These are phyloP conservation scores for Dinoponera quadriceps DNA, from an alignment of 1,140 invertebrate species.

Conservation along the genomic window DNA sequence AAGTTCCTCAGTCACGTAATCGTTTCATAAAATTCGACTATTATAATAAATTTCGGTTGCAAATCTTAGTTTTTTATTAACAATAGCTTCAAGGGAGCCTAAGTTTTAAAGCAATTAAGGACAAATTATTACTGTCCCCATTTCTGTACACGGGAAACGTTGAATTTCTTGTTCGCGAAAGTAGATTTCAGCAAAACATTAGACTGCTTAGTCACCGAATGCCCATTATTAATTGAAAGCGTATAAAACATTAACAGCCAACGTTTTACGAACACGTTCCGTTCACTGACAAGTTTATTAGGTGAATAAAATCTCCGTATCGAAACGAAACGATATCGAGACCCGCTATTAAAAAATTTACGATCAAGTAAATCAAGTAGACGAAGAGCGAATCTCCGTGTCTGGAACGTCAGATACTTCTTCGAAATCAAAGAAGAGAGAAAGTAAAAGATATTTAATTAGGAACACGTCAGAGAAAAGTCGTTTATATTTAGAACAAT, in stretches of 20 bases:
- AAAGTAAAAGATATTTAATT: slow-evolving; percentile 29
- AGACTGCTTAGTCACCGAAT: neutral
- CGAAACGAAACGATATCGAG: neutral
- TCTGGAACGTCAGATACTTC: neutral
- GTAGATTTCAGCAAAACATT: neutral
- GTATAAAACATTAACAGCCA: neutral
- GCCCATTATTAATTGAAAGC: neutral
- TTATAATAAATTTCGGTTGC: too few species aligned
- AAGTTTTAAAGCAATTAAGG: neutral
- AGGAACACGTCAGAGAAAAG: neutral
- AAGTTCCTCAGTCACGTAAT: too few species aligned
- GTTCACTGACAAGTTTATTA: neutral
- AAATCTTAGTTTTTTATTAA: too few species aligned
- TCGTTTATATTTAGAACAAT: neutral
- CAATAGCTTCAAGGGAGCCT: too few species aligned
- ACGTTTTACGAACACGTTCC: neutral
- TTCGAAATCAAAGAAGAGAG: slow-evolving; percentile 20
- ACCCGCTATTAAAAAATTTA: neutral
- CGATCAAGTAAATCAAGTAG: too few species aligned
- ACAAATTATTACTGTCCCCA: neutral
- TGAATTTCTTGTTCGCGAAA: neutral
- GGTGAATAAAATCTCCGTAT: neutral
- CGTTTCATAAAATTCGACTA: too few species aligned
- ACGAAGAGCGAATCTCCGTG: neutral
- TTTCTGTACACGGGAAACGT: neutral